These are phyloP conservation scores for Brachionus sp. DNA, from an alignment of 1,140 invertebrate genomes.

Conservation along the genomic window DNA sequence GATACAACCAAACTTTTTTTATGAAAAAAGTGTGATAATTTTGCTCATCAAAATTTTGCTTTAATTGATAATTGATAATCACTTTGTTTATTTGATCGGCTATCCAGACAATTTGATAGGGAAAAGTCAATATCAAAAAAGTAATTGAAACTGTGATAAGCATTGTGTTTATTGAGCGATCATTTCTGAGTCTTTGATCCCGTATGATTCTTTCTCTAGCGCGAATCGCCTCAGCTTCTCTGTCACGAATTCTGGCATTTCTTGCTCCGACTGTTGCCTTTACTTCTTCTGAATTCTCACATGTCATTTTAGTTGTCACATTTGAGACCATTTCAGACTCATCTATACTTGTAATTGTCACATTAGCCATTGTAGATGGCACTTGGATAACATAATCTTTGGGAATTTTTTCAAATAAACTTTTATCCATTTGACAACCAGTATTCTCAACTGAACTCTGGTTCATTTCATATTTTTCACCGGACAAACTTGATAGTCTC, in stretches of 20 bases:
- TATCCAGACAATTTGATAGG: constrained; percentile 35
- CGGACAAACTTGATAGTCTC: not conserved
- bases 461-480: not conserved
- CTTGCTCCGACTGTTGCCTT: not conserved
- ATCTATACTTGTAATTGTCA: not conserved
- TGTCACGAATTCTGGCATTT: not conserved
- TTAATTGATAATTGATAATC: not conserved
- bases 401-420: not conserved
- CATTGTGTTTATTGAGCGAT: constrained; percentile 36
- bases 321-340: not conserved
- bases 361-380: not conserved
- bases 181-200: not conserved
- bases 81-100: constrained; percentile 34
- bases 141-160: constrained; percentile 21
- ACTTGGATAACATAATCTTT: not conserved
- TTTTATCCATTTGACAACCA: too few species aligned
- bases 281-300: not conserved
- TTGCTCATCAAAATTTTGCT: not conserved
- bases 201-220: not conserved
- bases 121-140: constrained; percentile 32
- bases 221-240: not conserved
- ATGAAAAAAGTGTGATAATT: not conserved
- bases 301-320: not conserved
- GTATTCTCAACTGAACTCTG: not conserved
- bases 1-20: constrained; percentile 16